Percentiles rank a stretch among this genome's conserved stretches.
Conservation (phyloP, 2,113 vertebrate genomes). For the Pogona vitticeps region DNA sequence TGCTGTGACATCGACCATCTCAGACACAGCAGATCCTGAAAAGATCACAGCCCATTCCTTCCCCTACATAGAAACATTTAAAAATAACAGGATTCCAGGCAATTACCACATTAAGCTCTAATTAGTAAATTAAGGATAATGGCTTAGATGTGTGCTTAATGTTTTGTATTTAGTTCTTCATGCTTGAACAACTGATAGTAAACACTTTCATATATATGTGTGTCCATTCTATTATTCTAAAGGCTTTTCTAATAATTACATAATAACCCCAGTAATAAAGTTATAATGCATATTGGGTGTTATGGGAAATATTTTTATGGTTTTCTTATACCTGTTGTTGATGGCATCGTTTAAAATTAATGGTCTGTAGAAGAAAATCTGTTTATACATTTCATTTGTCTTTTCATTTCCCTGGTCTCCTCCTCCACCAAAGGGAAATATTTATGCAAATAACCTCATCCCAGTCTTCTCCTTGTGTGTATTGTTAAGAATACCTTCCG, state of each 20-base stretch:
- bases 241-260: slow-evolving; percentile 33
- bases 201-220: slow-evolving; percentile 29
- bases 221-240: slow-evolving; percentile 37
- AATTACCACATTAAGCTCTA: slow-evolving; percentile 47
- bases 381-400: background rate
- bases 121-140: slow-evolving; percentile 49
- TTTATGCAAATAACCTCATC: background rate
- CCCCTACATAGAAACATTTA: background rate
- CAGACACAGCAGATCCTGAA: background rate
- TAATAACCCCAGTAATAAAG: slow-evolving; percentile 13
- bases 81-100: slow-evolving; percentile 36
- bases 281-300: slow-evolving; percentile 31
- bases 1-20: background rate
- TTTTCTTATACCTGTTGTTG: slow-evolving; percentile 23
- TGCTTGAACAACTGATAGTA: slow-evolving; percentile 41
- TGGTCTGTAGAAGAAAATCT: slow-evolving; percentile 17
- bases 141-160: slow-evolving; percentile 42
- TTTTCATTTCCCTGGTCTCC: background rate
- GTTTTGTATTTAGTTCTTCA: slow-evolving; percentile 51
- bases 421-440: slow-evolving; percentile 26
- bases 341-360: slow-evolving; percentile 39
- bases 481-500: background rate
- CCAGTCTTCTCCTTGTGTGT: background rate
- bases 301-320: slow-evolving; percentile 22
- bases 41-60: background rate